Conservation (phyloP, 1,140 invertebrate species). For the Hestina assimilis region DNA sequence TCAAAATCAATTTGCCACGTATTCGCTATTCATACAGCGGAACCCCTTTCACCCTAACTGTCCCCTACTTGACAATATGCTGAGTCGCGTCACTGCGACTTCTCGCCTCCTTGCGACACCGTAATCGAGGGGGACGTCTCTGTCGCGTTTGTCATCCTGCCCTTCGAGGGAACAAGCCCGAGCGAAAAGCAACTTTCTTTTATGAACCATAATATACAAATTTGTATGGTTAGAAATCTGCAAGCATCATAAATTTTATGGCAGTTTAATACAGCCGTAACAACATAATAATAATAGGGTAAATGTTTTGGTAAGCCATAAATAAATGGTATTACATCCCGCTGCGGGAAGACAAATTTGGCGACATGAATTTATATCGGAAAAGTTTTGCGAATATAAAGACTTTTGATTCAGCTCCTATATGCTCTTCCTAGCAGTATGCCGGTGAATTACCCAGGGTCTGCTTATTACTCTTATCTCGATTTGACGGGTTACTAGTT, state of each 20-base stretch:
- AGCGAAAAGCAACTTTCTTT: background rate
- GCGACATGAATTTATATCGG: conserved; percentile 5
- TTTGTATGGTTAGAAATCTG: conserved; percentile 30
- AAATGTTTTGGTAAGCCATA: conserved; percentile 78
- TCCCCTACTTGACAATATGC: conserved; percentile 64
- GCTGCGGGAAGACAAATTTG: conserved; percentile 39
- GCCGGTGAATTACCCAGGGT: too few species aligned
- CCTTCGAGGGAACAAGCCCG: conserved; percentile 15
- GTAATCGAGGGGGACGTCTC: conserved; percentile 68
- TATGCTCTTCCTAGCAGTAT: too few species aligned
- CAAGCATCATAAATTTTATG: conserved; percentile 76
- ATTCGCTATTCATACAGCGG: conserved; percentile 42
- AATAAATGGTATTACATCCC: conserved; percentile 63
- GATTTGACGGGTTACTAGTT: too few species aligned
- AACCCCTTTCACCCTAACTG: conserved; percentile 47
- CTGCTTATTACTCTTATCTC: too few species aligned
- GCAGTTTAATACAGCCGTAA: conserved; percentile 75
- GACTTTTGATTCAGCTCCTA: too few species aligned
- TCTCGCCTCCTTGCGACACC: conserved; percentile 56
- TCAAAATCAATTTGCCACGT: conserved; percentile 71
- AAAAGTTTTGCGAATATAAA: background rate
- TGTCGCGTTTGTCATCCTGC: conserved; percentile 64
- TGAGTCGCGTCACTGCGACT: conserved; percentile 62
- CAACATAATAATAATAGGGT: conserved; percentile 74
- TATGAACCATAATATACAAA: conserved; percentile 12